These are phyloP conservation scores for Odontophorus gujanensis DNA, from an alignment of 2,113 vertebrate genomes.

Conservation along the genomic window DNA sequence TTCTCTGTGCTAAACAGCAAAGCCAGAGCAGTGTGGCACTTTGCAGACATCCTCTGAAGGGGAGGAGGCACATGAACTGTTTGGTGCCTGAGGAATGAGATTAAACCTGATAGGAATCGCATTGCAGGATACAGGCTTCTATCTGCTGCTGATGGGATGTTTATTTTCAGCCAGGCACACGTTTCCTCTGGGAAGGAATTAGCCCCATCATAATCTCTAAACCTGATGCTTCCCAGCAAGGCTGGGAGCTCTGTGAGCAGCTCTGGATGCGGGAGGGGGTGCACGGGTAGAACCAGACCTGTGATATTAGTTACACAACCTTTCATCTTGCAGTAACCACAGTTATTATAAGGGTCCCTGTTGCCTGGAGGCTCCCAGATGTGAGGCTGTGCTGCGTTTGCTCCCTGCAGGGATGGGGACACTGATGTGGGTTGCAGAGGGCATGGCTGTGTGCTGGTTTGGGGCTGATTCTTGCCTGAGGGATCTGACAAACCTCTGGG, in stretches of 20 bases:
- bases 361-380: neutral
- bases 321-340: neutral
- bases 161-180: neutral
- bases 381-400: accelerated
- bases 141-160: neutral
- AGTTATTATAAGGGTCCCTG: too few relatives aligned
- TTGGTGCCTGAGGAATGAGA: neutral
- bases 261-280: neutral
- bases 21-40: neutral
- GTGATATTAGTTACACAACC: accelerated
- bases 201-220: neutral
- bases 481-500: neutral
- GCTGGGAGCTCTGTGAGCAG: accelerated
- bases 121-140: neutral
- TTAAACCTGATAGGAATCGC: neutral
- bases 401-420: accelerated
- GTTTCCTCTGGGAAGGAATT: neutral
- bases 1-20: accelerated
- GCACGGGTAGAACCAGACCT: accelerated
- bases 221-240: neutral
- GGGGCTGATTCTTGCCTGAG: neutral
- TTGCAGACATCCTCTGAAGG: neutral
- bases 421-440: neutral
- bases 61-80: neutral
- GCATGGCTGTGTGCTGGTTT: accelerated